These are phyloP conservation scores for Tachuris rubrigastra DNA, from an alignment of 2,113 vertebrate species.

Conservation along the genomic window DNA sequence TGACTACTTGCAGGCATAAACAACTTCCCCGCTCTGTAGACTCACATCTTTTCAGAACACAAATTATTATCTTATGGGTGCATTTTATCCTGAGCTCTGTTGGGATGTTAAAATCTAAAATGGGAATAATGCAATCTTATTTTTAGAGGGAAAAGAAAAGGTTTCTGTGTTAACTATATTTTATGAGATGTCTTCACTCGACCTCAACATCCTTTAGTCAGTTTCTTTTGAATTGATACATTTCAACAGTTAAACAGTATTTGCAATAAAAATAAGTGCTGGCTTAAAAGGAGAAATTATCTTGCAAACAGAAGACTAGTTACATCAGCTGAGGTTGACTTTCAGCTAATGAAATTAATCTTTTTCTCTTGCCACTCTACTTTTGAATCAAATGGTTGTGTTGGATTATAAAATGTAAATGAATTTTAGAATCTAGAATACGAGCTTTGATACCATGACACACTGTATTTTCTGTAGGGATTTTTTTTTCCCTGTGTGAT, in stretches of 20 bases:
- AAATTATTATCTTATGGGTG: neutral
- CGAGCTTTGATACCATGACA: neutral
- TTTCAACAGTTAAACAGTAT: neutral
- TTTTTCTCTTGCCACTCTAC: neutral
- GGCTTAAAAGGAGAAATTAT: neutral
- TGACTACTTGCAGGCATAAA: neutral
- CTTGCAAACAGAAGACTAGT: neutral
- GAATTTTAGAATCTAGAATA: neutral
- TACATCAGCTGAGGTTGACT: neutral
- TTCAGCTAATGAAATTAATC: neutral
- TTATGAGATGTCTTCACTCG: neutral
- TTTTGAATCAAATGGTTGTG: neutral
- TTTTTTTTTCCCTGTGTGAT: fast-evolving
- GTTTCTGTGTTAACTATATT: neutral
- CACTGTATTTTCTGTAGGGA: neutral
- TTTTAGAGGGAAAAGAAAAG: neutral
- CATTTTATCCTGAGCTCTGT: fast-evolving
- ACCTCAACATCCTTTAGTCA: neutral
- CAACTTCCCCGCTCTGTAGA: neutral
- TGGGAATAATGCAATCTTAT: neutral
- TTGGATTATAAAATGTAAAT: neutral
- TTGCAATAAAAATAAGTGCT: neutral
- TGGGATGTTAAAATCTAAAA: neutral
- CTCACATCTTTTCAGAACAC: neutral
- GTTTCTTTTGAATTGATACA: neutral